phyloP scores from a whole-genome alignment of 2,888 invertebrate species.

The Plagodis pulveraria region DNA sequence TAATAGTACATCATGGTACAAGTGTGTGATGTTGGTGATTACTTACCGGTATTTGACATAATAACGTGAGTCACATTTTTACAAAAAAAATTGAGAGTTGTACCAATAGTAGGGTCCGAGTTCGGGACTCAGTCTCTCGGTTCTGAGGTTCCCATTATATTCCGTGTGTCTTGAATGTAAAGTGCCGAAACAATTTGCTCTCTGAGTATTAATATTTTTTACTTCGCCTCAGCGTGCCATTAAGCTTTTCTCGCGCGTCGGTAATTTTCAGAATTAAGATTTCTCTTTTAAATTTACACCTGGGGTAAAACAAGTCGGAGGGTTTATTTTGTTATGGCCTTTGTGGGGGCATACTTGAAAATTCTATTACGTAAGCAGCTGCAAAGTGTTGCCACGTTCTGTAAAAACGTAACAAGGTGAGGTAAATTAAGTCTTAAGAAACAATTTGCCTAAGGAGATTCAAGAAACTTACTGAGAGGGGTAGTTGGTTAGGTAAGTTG shows the following conservation, averaged over 20 bases:
- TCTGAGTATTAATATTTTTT: slow-evolving; percentile 31
- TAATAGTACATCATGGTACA: too few species aligned
- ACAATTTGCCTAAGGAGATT: too few species aligned
- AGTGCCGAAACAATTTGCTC: slow-evolving; percentile 51
- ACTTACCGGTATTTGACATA: too few species aligned
- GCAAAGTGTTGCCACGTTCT: background rate
- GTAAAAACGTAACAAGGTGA: background rate
- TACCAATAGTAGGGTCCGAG: slow-evolving; percentile 14
- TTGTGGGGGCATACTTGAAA: slow-evolving; percentile 2
- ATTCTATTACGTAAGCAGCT: slow-evolving; percentile 5
- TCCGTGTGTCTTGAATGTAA: slow-evolving; percentile 54
- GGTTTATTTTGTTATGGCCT: slow-evolving; percentile 10
- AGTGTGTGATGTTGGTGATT: too few species aligned
- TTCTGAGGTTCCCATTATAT: slow-evolving; percentile 56
- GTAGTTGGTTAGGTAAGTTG: too few species aligned
- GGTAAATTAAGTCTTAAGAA: too few species aligned
- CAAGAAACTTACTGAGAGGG: too few species aligned
- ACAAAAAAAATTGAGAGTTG: too few species aligned
- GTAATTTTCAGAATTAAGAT: slow-evolving; percentile 24
- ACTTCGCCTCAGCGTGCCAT: slow-evolving; percentile 23
- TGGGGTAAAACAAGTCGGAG: slow-evolving; percentile 16
- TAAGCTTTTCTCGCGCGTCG: slow-evolving; percentile 21
- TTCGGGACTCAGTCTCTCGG: slow-evolving; percentile 29
- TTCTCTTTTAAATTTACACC: slow-evolving; percentile 22
- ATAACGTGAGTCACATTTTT: too few species aligned